Percentiles rank a stretch among this genome's conserved stretches.
Conservation (phyloP, 2,113 vertebrate species). For the Puntigrus tetrazona region DNA sequence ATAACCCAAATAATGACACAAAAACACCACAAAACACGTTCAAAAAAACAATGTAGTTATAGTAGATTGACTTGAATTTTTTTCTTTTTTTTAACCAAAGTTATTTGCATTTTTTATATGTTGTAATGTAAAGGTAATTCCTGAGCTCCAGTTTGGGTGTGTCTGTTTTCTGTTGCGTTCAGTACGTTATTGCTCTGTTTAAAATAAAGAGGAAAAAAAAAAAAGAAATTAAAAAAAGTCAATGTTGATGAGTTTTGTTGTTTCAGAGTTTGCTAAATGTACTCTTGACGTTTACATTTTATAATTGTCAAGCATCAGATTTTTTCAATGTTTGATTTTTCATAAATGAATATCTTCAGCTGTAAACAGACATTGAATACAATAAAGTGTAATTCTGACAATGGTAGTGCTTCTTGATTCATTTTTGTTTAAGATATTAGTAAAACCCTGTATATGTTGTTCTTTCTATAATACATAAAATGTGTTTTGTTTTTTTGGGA, state of each 20-base stretch:
- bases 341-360: constrained; percentile 40
- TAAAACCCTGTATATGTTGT: not conserved
- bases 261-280: constrained; percentile 8
- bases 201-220: not conserved
- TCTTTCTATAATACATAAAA: not conserved
- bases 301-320: constrained; percentile 38
- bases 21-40: not conserved
- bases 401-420: not conserved
- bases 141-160: constrained; percentile 31
- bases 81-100: not conserved
- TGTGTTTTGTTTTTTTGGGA: not conserved
- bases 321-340: constrained; percentile 45
- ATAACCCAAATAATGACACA: not conserved
- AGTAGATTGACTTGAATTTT: not conserved
- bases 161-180: constrained; percentile 24
- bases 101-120: constrained; percentile 32
- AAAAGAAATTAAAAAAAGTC: no score
- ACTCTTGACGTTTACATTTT: constrained; percentile 57
- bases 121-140: constrained; percentile 43
- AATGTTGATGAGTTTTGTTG: constrained; percentile 40
- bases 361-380: constrained; percentile 51
- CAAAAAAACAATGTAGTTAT: not conserved
- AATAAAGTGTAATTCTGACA: constrained; percentile 52
- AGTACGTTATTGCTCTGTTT: constrained; percentile 40
- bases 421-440: not conserved